Evolutionary conservation across 2,113 vertebrate species (phyloP), one percentile per base, ranked within the genome.

Genomic region (Paramisgurnus dabryanus): DNA sequence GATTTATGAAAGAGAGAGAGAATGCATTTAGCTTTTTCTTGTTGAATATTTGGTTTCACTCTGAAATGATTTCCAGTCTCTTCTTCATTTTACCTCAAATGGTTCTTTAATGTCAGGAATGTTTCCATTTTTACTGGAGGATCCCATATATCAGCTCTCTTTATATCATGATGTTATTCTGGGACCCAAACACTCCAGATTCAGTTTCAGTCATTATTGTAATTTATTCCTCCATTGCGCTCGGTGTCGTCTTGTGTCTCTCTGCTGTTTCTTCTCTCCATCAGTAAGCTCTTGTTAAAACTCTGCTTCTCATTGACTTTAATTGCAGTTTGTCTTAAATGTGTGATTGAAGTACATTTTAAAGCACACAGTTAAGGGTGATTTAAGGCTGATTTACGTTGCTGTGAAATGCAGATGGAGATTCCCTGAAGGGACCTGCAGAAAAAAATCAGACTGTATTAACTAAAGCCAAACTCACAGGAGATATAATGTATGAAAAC

Each of bases 281-380:
- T 55, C 47, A 39, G 64, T 79, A 34, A 70, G 17, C 67, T 69
- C 57, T 71, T 53, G 15, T 76, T 77, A 72, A 73, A 73, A 41
- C 72, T 15, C 53, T 55, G 18, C 58, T n/a, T 53, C 58, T 73
- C 53, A 79, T 68, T 79, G 41, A 15, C 22, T 70, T 71, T 82
- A 79, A 79, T 82, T 76, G 70, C 53, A 57, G 40, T 64, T 68
- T 77, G 58, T 67, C 12, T 76, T 61, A 83, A 49, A 60, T 10
- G 45, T 79, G 67, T 66, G 11, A 17, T 57, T 57, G 63, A 80
- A 18, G 10, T 63, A 69, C 47, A 63, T 49, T 82, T 82, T 79
- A 80, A 63, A 72, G 65, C 40, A 22, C 61, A 61, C 40, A 41
- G 65, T 82, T 83, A 40, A 73, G n/a, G 61, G 49, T 73, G 74